Conservation (phyloP, 2,113 vertebrate genomes). For the Mixornis gularis region DNA sequence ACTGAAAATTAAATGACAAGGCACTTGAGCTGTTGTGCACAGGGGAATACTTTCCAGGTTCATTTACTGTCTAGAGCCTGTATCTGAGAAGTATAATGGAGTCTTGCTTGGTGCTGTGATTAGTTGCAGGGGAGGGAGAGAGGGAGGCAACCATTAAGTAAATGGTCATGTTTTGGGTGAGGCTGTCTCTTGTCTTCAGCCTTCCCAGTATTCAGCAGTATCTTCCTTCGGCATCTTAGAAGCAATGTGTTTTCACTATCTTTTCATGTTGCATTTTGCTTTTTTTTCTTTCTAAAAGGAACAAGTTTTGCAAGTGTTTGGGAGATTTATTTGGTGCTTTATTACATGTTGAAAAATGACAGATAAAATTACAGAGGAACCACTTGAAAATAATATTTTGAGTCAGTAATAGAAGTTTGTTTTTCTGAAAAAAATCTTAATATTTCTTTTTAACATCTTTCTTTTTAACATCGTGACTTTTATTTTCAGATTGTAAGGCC, state of each 20-base stretch:
- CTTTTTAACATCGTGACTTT: background rate
- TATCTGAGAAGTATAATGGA: background rate
- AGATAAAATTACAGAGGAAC: background rate
- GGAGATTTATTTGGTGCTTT: background rate
- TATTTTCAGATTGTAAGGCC: background rate
- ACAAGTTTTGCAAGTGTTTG: background rate
- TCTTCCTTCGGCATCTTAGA: background rate
- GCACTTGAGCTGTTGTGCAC: background rate
- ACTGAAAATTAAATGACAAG: background rate
- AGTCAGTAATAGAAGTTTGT: background rate
- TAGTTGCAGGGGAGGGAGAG: background rate
- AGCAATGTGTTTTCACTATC: background rate
- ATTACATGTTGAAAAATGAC: background rate
- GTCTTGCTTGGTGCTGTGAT: background rate
- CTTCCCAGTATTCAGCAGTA: background rate
- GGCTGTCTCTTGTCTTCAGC: background rate
- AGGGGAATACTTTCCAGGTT: background rate
- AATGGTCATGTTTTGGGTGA: conserved; percentile 1
- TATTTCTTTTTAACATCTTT: background rate
- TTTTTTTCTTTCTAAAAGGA: background rate
- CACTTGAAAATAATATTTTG: background rate
- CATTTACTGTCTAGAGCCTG: background rate
- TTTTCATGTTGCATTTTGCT: background rate
- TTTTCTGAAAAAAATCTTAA: background rate
- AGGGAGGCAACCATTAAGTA: conserved; percentile 12